Conservation (phyloP, 2,888 invertebrate species). For the Hofmannophila pseudospretella region DNA sequence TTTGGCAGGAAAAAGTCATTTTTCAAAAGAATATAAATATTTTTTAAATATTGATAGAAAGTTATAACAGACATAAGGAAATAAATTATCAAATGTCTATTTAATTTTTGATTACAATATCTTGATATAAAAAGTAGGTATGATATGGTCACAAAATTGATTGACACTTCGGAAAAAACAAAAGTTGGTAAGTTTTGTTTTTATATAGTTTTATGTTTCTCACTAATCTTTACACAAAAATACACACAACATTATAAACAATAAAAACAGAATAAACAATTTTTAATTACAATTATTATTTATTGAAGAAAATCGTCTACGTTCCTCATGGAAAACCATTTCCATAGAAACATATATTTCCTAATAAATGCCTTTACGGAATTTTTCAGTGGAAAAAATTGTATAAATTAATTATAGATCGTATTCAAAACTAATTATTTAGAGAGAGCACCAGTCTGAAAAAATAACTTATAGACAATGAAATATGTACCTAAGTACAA, state of each 20-base stretch:
- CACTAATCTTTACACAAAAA: slow-evolving; percentile 14
- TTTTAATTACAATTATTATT: too few species aligned
- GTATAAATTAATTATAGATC: slow-evolving; percentile 17
- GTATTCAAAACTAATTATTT: slow-evolving; percentile 25
- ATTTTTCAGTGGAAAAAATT: slow-evolving; percentile 28
- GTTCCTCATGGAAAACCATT: background rate
- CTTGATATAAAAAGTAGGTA: too few species aligned
- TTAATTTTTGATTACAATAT: too few species aligned
- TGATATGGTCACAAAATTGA: too few species aligned
- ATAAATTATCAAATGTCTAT: too few species aligned
- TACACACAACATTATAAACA: slow-evolving; percentile 9
- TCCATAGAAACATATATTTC: slow-evolving; percentile 23
- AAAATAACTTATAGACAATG: slow-evolving; percentile 21
- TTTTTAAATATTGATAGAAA: too few species aligned
- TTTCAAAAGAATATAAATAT: too few species aligned
- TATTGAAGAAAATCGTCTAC: too few species aligned
- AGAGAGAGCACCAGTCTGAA: slow-evolving; percentile 50
- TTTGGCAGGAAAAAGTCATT: slow-evolving; percentile 40
- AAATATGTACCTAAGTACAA: slow-evolving; percentile 3
- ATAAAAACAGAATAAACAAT: slow-evolving; percentile 14
- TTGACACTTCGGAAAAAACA: slow-evolving; percentile 7
- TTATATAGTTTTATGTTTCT: slow-evolving; percentile 13
- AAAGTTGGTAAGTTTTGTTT: slow-evolving; percentile 10
- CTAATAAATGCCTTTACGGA: slow-evolving; percentile 60
- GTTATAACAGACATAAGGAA: too few species aligned